phyloP scores from a whole-genome alignment of 2,888 invertebrate genomes.

The Drosophila nr. perissopoda region DNA sequence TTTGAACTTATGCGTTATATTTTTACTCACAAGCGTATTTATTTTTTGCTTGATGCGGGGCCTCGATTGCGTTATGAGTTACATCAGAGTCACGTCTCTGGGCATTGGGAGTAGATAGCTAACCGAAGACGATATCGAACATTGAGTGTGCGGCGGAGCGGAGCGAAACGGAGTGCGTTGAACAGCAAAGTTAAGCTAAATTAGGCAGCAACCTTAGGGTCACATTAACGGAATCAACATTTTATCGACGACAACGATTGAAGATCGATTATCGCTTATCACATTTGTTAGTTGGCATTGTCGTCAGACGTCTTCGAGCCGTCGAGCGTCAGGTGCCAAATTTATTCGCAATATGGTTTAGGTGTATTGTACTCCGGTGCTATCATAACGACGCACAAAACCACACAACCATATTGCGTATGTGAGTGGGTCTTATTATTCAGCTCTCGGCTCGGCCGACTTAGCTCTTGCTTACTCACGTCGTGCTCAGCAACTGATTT shows the following conservation, averaged over 20 bases:
- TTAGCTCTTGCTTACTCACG: constrained; percentile 27
- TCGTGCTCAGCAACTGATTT: constrained; percentile 40
- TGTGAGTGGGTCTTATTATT: constrained; percentile 8
- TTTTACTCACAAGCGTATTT: constrained; percentile 43
- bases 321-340: constrained; percentile 40
- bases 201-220: neutral
- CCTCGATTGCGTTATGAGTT: constrained; percentile 44
- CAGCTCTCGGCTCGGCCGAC: constrained; percentile 19
- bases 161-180: constrained; percentile 22
- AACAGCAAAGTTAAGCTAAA: constrained; percentile 22
- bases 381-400: constrained; percentile 35
- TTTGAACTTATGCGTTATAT: constrained; percentile 19
- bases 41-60: constrained; percentile 26
- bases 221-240: constrained; percentile 35
- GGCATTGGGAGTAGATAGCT: constrained; percentile 22
- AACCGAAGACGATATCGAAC: constrained; percentile 50
- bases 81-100: constrained; percentile 56
- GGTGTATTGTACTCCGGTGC: constrained; percentile 29
- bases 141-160: constrained; percentile 16
- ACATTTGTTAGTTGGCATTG: constrained; percentile 33
- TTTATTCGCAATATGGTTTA: constrained; percentile 37
- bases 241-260: constrained; percentile 45
- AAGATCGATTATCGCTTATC: constrained; percentile 43
- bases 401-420: constrained; percentile 5
- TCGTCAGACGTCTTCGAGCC: constrained; percentile 20